phyloP scores from a whole-genome alignment of 2,113 vertebrate genomes.

The Malurus melanocephalus region DNA sequence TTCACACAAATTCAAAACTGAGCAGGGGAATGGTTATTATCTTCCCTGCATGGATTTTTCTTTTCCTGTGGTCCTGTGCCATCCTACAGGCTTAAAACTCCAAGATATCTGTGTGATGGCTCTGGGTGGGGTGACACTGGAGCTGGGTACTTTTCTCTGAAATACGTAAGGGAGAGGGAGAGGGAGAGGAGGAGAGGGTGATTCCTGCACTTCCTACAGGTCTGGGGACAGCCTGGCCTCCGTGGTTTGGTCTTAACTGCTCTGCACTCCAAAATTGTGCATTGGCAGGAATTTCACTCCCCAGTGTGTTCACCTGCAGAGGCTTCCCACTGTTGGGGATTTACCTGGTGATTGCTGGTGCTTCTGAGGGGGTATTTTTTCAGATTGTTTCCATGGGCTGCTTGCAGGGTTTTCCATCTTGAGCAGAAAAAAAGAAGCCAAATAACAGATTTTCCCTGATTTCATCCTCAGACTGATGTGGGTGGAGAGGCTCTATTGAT shows the following conservation, averaged over 20 bases:
- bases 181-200: background rate
- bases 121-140: background rate
- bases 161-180: background rate
- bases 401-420: background rate
- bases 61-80: background rate
- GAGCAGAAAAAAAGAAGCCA: background rate
- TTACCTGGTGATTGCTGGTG: no score
- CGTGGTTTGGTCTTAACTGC: rapidly evolving
- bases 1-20: background rate
- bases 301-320: background rate
- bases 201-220: background rate
- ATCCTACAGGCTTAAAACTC: background rate
- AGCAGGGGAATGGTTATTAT: background rate
- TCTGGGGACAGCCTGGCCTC: background rate
- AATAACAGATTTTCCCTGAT: background rate
- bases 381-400: background rate
- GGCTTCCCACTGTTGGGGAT: rapidly evolving
- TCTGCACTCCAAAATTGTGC: rapidly evolving
- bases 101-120: background rate
- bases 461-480: background rate
- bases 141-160: background rate
- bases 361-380: background rate
- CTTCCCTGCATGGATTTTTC: background rate
- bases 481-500: background rate
- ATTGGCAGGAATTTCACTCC: background rate